Evolutionary conservation across 2,113 vertebrate genomes (phyloP).

Genomic region (Leptobrachium leishanense): DNA sequence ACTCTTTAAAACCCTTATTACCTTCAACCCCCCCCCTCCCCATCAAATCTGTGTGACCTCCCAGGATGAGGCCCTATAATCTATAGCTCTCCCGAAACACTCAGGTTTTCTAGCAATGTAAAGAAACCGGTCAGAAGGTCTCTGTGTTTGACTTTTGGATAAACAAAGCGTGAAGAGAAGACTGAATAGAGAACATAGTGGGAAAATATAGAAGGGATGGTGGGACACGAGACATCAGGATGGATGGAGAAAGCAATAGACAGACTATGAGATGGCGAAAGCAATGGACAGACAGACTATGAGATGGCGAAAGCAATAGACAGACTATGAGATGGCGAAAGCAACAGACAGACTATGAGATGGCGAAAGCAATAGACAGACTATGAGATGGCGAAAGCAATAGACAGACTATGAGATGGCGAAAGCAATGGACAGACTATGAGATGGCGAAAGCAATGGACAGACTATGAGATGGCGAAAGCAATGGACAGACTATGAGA

Average conservation of each 20-base stretch:
- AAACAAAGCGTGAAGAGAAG: background rate
- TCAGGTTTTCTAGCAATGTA: background rate
- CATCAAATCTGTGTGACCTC: background rate
- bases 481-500: too few species aligned
- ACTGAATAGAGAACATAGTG: background rate
- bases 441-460: too few species aligned
- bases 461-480: too few species aligned
- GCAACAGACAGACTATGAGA: too few species aligned
- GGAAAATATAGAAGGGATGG: background rate
- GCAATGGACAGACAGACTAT: background rate
- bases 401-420: too few species aligned
- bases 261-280: background rate
- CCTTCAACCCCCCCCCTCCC: background rate
- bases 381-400: too few species aligned
- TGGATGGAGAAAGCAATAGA: background rate
- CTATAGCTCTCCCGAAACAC: background rate
- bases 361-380: too few species aligned
- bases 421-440: too few species aligned
- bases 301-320: background rate
- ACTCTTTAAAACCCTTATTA: background rate
- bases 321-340: background rate
- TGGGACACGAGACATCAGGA: background rate
- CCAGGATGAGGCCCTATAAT: background rate
- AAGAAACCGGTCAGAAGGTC: background rate
- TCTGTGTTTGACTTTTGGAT: background rate